Percentiles rank a stretch among this genome's conserved stretches.
Evolutionary conservation across 2,888 invertebrate genomes (phyloP).

Genomic region (Drosophila pseudotakahashii): DNA sequence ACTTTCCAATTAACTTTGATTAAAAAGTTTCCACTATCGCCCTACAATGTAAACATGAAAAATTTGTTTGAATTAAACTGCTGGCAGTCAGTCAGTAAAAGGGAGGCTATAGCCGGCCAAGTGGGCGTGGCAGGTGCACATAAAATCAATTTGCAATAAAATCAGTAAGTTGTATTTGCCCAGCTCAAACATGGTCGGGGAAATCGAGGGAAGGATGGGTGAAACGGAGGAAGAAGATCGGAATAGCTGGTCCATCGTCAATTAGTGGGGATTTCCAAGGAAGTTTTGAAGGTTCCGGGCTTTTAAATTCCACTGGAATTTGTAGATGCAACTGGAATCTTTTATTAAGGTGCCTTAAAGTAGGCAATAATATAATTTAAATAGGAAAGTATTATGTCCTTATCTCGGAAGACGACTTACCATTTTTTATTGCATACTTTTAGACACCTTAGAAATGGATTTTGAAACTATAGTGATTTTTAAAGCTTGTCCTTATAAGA

Average conservation of each 20-base stretch:
- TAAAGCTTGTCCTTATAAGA: too few species aligned
- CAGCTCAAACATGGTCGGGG: conserved; percentile 58
- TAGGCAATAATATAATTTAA: too few species aligned
- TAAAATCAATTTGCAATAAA: conserved; percentile 80
- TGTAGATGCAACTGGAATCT: too few species aligned
- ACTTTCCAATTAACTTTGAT: conserved; percentile 81
- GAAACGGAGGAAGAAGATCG: conserved; percentile 5
- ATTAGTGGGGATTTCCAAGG: conserved; percentile 12
- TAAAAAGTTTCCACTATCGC: conserved; percentile 78
- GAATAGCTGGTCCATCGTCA: background rate
- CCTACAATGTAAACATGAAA: conserved; percentile 79
- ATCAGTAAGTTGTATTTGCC: conserved; percentile 77
- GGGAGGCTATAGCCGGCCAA: conserved; percentile 11
- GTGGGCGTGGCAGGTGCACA: conserved; percentile 62
- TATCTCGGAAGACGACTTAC: too few species aligned
- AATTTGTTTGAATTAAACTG: conserved; percentile 76
- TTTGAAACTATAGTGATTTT: too few species aligned
- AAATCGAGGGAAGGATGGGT: background rate
- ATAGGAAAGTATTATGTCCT: too few species aligned
- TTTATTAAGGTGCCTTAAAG: too few species aligned
- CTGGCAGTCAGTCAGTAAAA: conserved; percentile 20
- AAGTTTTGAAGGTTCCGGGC: background rate
- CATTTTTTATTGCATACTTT: too few species aligned
- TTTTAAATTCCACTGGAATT: background rate
- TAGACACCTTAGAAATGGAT: too few species aligned